Evolutionary conservation across 2,797 vertebrate genomes (phyloP), one percentile per base, ranked within the genome.

Genomic region (Craterocephalus amniculus): DNA sequence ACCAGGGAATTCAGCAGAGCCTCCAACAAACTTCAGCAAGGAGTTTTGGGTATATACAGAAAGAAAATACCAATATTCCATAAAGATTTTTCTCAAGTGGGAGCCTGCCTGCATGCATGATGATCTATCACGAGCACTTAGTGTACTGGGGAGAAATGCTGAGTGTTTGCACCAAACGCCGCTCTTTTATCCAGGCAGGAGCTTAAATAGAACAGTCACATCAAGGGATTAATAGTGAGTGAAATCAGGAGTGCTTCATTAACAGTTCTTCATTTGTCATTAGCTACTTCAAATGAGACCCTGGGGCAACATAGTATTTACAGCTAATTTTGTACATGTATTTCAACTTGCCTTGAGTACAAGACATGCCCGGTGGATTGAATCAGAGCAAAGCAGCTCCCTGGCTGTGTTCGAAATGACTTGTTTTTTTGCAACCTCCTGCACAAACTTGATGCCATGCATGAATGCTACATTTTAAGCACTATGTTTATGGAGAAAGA

Each of bases 221-320:
- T 71, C 73, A 51, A 61, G 77, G 75, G 78, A 85, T 87, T 89
- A 80, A 83, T 80, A 87, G 70, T 71, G 81, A 81, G 79, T 55
- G 74, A 80, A 84, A 86, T 79, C 76, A 82, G 79, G 67, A 70
- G 65, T 22, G 38, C 76, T 79, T 85, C 75, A 87, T 86, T 84
- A 80, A 72, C 72, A 70, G 18, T 67, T 77, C 67, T 63, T 82
- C 70, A 80, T 69, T 74, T 74, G 74, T 80, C 77, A 79, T 85
- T 66, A 76, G 71, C 72, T 55, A 54, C 76, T 78, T 36, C 54
- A 52, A 58, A 51, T 4, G 9, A 75, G 61, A 76, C 80, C 64
- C 2, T 24, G 45, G 49, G 70, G 45, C 48, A 58, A 56, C 66
- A n/a, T 66, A n/a, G 40, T 76, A 70, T 82, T 84, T 75, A 72